Evolutionary conservation across 2,113 vertebrate species (phyloP).

Genomic region (Leuciscus idus): DNA sequence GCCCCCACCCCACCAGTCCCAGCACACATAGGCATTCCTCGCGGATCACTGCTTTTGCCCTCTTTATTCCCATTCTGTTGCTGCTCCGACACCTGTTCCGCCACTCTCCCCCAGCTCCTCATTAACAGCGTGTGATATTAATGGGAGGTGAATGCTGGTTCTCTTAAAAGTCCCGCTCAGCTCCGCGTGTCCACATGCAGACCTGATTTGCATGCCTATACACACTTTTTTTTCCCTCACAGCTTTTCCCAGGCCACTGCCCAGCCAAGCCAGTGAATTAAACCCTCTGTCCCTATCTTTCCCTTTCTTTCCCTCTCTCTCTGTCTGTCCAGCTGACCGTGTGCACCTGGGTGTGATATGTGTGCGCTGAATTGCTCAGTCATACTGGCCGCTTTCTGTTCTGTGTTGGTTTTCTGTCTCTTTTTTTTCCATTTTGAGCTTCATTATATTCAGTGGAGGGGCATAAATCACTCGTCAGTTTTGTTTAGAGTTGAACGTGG

Average conservation of each 20-base stretch:
- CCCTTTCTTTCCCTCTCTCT: constrained; percentile 31
- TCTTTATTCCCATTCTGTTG: constrained; percentile 78
- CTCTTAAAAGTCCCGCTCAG: constrained; percentile 49
- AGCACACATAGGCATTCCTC: constrained; percentile 73
- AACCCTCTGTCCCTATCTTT: constrained; percentile 47
- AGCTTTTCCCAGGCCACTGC: constrained; percentile 56
- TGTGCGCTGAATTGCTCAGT: constrained; percentile 10
- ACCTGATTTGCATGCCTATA: constrained; percentile 76
- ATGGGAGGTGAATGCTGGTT: constrained; percentile 78
- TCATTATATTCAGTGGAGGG: constrained; percentile 13
- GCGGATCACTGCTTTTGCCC: constrained; percentile 75
- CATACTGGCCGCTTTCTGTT: constrained; percentile 9
- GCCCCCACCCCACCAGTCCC: constrained; percentile 55
- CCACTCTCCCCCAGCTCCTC: constrained; percentile 64
- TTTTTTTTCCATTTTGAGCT: neutral
- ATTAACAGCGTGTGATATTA: constrained; percentile 82
- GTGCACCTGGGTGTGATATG: constrained; percentile 55
- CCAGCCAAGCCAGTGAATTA: constrained; percentile 41
- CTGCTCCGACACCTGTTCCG: constrained; percentile 76
- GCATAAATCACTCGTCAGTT: constrained; percentile 27
- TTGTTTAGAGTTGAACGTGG: constrained; percentile 36
- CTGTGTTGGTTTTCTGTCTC: neutral
- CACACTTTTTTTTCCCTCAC: constrained; percentile 37
- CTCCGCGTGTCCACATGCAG: constrained; percentile 58
- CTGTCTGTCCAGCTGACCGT: constrained; percentile 42